Evolutionary conservation across 2,888 invertebrate species (phyloP).

Genomic region (Aphidius colemani): DNA sequence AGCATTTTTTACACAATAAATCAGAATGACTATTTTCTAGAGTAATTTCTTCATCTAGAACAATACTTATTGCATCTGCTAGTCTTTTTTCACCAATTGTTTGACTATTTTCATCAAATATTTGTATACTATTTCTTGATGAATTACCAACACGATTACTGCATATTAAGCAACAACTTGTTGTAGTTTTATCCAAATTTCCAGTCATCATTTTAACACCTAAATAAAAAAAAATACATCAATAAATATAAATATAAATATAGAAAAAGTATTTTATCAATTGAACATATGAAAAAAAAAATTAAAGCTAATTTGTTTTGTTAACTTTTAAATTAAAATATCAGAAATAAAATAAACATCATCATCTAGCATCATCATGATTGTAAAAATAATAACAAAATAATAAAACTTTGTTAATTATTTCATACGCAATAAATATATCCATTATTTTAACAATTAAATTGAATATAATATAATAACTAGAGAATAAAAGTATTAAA

Average conservation of each 20-base stretch:
- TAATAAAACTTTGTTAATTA: too few species aligned
- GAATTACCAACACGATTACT: constrained; percentile 64
- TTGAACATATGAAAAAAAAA: not conserved
- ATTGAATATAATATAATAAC: constrained; percentile 13
- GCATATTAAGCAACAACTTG: constrained; percentile 67
- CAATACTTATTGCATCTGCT: constrained; percentile 58
- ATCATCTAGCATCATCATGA: too few species aligned
- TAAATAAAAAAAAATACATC: constrained; percentile 5
- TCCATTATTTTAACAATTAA: too few species aligned
- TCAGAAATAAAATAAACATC: too few species aligned
- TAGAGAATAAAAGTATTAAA: constrained; percentile 20
- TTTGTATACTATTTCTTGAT: constrained; percentile 63
- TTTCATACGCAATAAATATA: too few species aligned
- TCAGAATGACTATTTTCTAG: constrained; percentile 64
- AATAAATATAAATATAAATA: not conserved
- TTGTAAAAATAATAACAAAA: too few species aligned
- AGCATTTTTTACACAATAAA: constrained; percentile 73
- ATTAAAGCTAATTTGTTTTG: not conserved
- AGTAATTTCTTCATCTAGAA: constrained; percentile 62
- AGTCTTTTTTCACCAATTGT: constrained; percentile 54
- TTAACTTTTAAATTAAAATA: too few species aligned
- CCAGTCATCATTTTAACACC: constrained; percentile 47
- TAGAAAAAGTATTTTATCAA: not conserved
- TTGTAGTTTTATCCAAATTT: constrained; percentile 48
- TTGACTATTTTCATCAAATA: constrained; percentile 59